A percentile compares a stretch with the other conserved stretches of the same genome.
phyloP scores from a whole-genome alignment of 2,888 invertebrate species.

The Dicranocentrus wangi region DNA sequence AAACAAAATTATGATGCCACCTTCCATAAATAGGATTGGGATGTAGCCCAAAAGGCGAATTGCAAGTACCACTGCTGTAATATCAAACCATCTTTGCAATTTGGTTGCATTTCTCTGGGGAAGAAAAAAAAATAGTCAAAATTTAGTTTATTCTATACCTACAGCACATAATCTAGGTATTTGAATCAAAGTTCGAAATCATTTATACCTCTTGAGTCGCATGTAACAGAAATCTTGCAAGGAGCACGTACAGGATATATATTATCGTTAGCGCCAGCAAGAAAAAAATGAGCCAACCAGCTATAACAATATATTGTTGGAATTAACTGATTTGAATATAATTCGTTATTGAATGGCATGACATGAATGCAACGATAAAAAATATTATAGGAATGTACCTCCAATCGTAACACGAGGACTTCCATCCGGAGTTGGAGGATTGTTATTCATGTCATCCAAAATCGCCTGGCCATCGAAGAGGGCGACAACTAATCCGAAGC shows the following conservation, averaged over 20 bases:
- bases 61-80: slow-evolving; percentile 53
- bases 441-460: slow-evolving; percentile 24
- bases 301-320: slow-evolving; percentile 53
- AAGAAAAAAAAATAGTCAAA: not conserved
- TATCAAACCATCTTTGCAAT: slow-evolving; percentile 60
- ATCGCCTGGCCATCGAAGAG: slow-evolving; percentile 53
- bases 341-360: not conserved
- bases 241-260: slow-evolving; percentile 45
- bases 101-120: slow-evolving; percentile 64
- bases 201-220: slow-evolving; percentile 57
- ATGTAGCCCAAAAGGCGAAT: slow-evolving; percentile 55
- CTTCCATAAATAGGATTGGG: slow-evolving; percentile 28
- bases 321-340: not conserved
- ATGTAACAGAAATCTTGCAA: slow-evolving; percentile 54
- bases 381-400: slow-evolving; percentile 45
- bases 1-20: slow-evolving; percentile 25
- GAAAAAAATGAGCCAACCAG: slow-evolving; percentile 60
- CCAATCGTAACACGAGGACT: slow-evolving; percentile 3
- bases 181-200: not conserved
- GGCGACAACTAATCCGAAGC: slow-evolving; percentile 48
- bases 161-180: not conserved
- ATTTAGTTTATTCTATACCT: not conserved
- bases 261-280: slow-evolving; percentile 39
- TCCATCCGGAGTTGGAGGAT: not conserved
- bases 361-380: not conserved